Percentiles rank a stretch among this genome's conserved stretches.
Evolutionary conservation across 2,113 vertebrate species (phyloP).

Genomic region (Pelobates fuscus): DNA sequence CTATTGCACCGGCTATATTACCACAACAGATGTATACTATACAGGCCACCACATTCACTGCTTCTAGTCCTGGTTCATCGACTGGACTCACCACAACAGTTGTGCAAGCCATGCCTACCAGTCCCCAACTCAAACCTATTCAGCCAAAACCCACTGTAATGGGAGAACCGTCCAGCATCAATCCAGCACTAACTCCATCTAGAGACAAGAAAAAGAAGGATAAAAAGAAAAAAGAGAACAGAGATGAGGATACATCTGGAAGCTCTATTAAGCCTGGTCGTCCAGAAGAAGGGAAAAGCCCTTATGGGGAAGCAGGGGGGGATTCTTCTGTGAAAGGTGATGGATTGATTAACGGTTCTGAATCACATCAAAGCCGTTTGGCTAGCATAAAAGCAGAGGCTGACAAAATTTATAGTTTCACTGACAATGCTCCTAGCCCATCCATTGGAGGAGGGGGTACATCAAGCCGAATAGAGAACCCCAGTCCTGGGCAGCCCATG

Average conservation of each 20-base stretch:
- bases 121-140: slow-evolving; percentile 92
- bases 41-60: slow-evolving; percentile 78
- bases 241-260: slow-evolving; percentile 90
- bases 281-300: slow-evolving; percentile 87
- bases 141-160: slow-evolving; percentile 89
- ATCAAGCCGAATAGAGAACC: slow-evolving; percentile 84
- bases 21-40: slow-evolving; percentile 88
- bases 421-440: slow-evolving; percentile 94
- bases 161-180: slow-evolving; percentile 84
- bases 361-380: slow-evolving; percentile 91
- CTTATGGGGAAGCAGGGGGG: slow-evolving; percentile 79
- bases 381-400: slow-evolving; percentile 98
- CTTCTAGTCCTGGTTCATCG: slow-evolving; percentile 82
- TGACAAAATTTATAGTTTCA: slow-evolving; percentile 98
- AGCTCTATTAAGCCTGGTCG: slow-evolving; percentile 84
- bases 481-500: slow-evolving; percentile 79
- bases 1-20: slow-evolving; percentile 80
- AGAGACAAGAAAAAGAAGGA: slow-evolving; percentile 99
- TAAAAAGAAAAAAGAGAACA: slow-evolving; percentile 93
- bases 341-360: slow-evolving; percentile 89
- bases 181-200: slow-evolving; percentile 81
- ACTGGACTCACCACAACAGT: slow-evolving; percentile 77
- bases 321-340: slow-evolving; percentile 83
- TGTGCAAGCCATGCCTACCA: slow-evolving; percentile 91
- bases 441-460: slow-evolving; percentile 79